Evolutionary conservation across 2,113 vertebrate genomes (phyloP), one percentile per base, ranked within the genome.

Genomic region (Elaphurus davidianus): DNA sequence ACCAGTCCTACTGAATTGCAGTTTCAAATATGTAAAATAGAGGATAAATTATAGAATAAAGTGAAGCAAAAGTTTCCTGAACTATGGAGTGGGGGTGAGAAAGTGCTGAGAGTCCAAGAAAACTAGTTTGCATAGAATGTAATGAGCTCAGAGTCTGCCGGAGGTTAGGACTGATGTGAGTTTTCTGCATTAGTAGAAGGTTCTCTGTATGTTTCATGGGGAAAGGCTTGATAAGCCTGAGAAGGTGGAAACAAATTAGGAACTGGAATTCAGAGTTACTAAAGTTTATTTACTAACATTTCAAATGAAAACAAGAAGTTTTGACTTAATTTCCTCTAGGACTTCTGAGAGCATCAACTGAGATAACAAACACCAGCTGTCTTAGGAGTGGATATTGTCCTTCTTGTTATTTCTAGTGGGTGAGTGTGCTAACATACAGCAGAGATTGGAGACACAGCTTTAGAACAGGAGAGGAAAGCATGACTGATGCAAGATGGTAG

Each of bases 391-490:
- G 27, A 0, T 43, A 27, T 59, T 90, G 19, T n/a, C 30, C 7
- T 54, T 79, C 47, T 81, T 33, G 30, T 50, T 59, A 27, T 93
- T 96, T 17, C 28, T 25, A 17, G 43, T 28, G 25, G 11, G 6
- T 36, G 4, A 5, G 0, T 59, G 28, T 28, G 14, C 12, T 60
- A 87, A 19, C 5, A 23, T 17, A 21, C 1, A 57, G 0, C 19
- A 81, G 57, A 84, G 28, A 74, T 6, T 67, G 14, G 3, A 33
- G 14, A 82, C 90, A 54, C 17, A 79, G 13, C 3, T 96, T 76
- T 93, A 43, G 2, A n/a, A 12, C 27, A 57, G 2, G 8, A 5
- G 40, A 67, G 19, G 54, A 47, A 79, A 90, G 11, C 3, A 33
- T 90, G 1, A 83, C 9, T 3, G 19, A 79, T 16, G 3, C 16